phyloP scores from a whole-genome alignment of 2,888 invertebrate species.

The Thelaira solivaga region DNA sequence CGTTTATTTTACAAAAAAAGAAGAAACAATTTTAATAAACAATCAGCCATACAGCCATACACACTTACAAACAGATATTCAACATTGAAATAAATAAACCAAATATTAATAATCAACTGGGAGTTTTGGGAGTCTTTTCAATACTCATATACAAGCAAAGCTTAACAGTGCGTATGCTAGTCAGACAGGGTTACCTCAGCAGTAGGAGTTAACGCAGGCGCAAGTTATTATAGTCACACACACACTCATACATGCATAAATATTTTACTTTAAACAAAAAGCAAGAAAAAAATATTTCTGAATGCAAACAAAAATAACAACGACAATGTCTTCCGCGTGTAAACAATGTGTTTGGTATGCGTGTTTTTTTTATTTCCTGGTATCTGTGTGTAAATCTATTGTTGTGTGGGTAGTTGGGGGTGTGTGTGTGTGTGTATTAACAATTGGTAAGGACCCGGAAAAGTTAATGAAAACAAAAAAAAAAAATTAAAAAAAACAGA shows the following conservation, averaged over 20 bases:
- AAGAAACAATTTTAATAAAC: slow-evolving; percentile 68
- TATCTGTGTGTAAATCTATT: too few species aligned
- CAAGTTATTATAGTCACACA: slow-evolving; percentile 44
- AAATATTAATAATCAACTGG: slow-evolving; percentile 59
- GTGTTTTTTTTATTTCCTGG: too few species aligned
- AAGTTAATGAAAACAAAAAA: slow-evolving; percentile 51
- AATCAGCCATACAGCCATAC: neutral
- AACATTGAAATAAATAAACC: slow-evolving; percentile 32
- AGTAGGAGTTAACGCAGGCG: slow-evolving; percentile 75
- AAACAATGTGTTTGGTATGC: slow-evolving; percentile 52
- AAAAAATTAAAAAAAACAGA: slow-evolving; percentile 4
- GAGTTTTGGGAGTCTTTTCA: slow-evolving; percentile 12
- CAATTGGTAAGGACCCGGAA: slow-evolving; percentile 27
- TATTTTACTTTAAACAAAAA: slow-evolving; percentile 12
- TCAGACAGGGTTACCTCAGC: slow-evolving; percentile 72
- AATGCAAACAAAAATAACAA: slow-evolving; percentile 22
- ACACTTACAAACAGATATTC: neutral
- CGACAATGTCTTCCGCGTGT: slow-evolving; percentile 59
- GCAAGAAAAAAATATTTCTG: slow-evolving; percentile 30
- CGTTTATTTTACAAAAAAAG: slow-evolving; percentile 51
- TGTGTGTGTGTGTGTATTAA: neutral
- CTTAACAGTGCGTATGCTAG: slow-evolving; percentile 34
- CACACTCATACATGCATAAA: neutral
- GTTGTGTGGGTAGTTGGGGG: too few species aligned
- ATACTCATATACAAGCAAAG: neutral